Conservation (phyloP, 1,140 invertebrate species). For the Charaxes varanes region DNA sequence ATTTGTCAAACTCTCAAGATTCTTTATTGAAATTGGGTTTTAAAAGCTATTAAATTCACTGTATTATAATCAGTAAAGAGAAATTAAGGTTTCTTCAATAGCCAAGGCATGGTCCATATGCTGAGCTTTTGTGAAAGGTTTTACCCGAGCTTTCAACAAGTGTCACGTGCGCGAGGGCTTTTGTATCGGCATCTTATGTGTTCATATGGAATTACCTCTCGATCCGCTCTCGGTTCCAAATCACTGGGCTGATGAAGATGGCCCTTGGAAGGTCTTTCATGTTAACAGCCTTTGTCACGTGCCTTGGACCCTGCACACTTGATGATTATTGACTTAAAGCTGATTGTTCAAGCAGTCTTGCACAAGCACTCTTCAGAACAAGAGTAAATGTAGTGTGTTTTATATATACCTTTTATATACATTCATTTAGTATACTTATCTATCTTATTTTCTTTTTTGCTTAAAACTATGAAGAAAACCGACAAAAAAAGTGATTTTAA, state of each 20-base stretch:
- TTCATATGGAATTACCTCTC: constrained; percentile 24
- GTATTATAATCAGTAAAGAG: too few species aligned
- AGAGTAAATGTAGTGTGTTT: too few species aligned
- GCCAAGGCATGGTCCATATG: background rate
- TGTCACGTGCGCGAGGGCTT: constrained; percentile 42
- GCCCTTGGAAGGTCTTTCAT: constrained; percentile 11
- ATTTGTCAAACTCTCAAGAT: background rate
- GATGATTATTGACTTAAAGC: constrained; percentile 4
- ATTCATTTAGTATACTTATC: too few species aligned
- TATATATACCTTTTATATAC: too few species aligned
- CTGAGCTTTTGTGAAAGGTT: constrained; percentile 6
- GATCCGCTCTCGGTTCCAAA: constrained; percentile 18
- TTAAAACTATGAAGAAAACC: too few species aligned
- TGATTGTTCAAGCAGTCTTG: background rate
- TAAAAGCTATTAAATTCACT: too few species aligned
- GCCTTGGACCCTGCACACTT: constrained; percentile 4
- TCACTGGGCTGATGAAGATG: constrained; percentile 16
- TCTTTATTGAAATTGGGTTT: constrained; percentile 3
- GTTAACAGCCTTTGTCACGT: constrained; percentile 15
- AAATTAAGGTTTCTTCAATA: too few species aligned
- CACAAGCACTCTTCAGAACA: too few species aligned
- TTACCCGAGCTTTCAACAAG: constrained; percentile 19
- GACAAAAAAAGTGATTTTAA: too few species aligned
- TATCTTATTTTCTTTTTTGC: too few species aligned
- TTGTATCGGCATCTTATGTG: constrained; percentile 30